phyloP scores from a whole-genome alignment of 2,888 invertebrate species.

The Drosophila atripex region DNA sequence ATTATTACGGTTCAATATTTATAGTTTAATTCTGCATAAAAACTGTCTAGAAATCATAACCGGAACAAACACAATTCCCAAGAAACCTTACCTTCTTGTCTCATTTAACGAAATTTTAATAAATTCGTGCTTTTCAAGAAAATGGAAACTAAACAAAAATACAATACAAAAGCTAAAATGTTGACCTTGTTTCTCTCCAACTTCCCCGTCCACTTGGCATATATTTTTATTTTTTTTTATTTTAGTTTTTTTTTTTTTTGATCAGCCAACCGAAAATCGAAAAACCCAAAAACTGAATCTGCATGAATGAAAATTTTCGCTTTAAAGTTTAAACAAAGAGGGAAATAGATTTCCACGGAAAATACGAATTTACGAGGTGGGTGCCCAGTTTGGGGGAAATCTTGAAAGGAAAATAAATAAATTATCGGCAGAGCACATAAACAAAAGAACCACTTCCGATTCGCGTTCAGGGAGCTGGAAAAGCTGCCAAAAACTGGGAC shows the following conservation, averaged over 20 bases:
- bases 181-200: conserved; percentile 7
- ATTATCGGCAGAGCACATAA: conserved; percentile 18
- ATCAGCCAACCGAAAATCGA: not conserved
- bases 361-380: conserved; percentile 16
- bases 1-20: no score
- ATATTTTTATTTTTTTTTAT: not conserved
- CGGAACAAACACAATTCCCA: not conserved
- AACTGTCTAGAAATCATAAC: not conserved
- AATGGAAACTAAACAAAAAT: conserved; percentile 4
- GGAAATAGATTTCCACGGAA: conserved; percentile 17
- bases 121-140: not conserved
- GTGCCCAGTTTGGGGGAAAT: not conserved
- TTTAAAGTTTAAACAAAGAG: conserved; percentile 6
- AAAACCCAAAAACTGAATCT: conserved; percentile 1
- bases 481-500: conserved; percentile 3
- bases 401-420: conserved; percentile 32
- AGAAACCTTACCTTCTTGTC: not conserved
- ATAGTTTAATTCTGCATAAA: no score
- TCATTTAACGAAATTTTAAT: not conserved
- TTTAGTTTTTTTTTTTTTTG: not conserved
- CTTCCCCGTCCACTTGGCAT: not conserved
- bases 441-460: conserved; percentile 29
- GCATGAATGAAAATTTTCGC: conserved; percentile 35
- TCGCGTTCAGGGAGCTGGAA: conserved; percentile 13
- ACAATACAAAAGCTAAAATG: not conserved